Base-by-base conservation (phyloP, 2,888 invertebrate genomes). In the Conchocele bisecta region DNA sequence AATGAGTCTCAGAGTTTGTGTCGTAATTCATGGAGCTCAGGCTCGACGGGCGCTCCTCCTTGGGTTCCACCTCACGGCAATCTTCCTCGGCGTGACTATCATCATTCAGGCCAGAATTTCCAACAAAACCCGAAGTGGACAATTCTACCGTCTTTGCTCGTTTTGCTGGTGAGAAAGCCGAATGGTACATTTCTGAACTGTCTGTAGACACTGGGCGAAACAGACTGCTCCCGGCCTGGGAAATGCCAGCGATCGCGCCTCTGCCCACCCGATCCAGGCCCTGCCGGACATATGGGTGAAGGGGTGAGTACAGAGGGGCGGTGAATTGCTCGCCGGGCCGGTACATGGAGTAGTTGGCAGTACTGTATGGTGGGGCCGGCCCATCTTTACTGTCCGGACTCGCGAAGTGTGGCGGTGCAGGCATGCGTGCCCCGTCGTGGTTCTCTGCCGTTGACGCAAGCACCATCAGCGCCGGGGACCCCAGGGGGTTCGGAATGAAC, bases 401-500 rank as follows among this genome's bases (percentile, higher is more conserved):
- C 5, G 81, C 75, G 65, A 79, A 87, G 24, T 79, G 77, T 31
- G 81, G 82, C n/a, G 73, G 70, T 11, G 81, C 76, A 2, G 84
- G 82, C 20, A 84, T 54, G 20, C 86, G 66, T 4, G 75, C 74
- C 7, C 82, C 83, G 44, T 88, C 88, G 33, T 86, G 85, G 28
- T 85, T 85, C 60, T 88, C 89, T 28, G 86, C 85, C 31, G 87
- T 85, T 2, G 87, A 86, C 20, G 89, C 88, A 68, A 89, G 71
- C 35, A 88, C 87, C 89, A 89, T 89, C 46, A 89, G 75, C 31
- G 88, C 87, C 29, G 89, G 88, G 15, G 87, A 84, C 31, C 86
- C 82, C 51, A 88, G 73, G 1, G 88, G 86, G 67, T 87, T 88
- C 9, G 88, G 87, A 50, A 87, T 76, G 53, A 86, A 87, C 6